phyloP scores from a whole-genome alignment of 2,888 invertebrate species.

The Thysanoteuthis rhombus region DNA sequence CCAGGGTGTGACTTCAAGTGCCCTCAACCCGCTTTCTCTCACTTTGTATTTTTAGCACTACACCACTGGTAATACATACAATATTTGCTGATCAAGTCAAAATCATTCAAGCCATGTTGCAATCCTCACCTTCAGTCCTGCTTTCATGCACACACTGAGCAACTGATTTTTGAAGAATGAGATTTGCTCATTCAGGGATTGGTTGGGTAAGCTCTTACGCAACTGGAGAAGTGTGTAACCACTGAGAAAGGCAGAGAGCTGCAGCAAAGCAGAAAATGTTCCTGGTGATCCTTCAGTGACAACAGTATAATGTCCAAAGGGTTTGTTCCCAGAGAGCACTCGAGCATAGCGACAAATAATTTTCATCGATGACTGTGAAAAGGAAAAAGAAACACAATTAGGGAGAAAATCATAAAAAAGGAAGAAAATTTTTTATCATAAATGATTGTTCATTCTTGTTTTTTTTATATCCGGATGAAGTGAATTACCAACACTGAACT shows the following conservation, averaged over 20 bases:
- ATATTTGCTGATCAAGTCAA: not conserved
- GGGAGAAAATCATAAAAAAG: no score
- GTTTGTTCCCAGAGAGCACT: conserved; percentile 64
- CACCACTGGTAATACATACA: not conserved
- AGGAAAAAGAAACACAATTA: not conserved
- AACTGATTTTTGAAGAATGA: conserved; percentile 65
- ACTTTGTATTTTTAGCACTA: no score
- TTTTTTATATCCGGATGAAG: no score
- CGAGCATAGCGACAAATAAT: conserved; percentile 64
- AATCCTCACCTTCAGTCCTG: conserved; percentile 62
- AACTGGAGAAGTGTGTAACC: conserved; percentile 63
- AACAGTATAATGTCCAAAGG: conserved; percentile 62
- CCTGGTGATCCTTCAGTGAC: conserved; percentile 66
- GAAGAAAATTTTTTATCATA: no score
- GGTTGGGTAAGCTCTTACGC: conserved; percentile 52
- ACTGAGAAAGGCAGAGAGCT: conserved; percentile 63
- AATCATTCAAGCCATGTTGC: not conserved
- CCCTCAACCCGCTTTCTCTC: no score
- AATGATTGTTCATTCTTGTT: no score
- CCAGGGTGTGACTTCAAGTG: no score
- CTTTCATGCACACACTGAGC: conserved; percentile 63
- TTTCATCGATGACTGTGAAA: conserved; percentile 58
- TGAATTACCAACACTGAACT: no score
- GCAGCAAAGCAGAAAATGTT: conserved; percentile 55
- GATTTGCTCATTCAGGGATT: conserved; percentile 50